A percentile compares a stretch with the other conserved stretches of the same genome.
phyloP scores from a whole-genome alignment of 2,888 invertebrate genomes.

The Strigamia maritima region DNA sequence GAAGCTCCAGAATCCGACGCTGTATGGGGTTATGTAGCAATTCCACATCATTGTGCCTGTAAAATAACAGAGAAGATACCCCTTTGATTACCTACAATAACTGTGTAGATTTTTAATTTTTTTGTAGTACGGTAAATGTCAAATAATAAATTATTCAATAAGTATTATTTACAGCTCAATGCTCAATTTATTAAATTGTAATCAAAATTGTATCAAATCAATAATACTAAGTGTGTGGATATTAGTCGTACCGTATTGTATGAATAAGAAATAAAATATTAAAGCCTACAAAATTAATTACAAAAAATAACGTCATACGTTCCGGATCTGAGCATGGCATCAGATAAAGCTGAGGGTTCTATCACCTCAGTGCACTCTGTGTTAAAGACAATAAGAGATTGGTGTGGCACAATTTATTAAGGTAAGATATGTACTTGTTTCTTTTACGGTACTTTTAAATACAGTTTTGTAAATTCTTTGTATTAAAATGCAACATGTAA shows the following conservation, averaged over 20 bases:
- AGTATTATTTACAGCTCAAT: no score
- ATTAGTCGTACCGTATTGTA: no score
- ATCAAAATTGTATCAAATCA: no score
- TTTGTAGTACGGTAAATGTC: background rate
- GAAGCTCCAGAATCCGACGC: conserved; percentile 40
- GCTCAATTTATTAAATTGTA: no score
- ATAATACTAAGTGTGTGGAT: no score
- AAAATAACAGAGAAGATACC: conserved; percentile 45
- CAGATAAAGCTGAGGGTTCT: background rate
- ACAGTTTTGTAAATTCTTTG: no score
- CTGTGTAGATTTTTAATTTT: background rate
- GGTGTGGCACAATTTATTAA: background rate
- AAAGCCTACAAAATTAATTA: no score
- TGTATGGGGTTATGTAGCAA: conserved; percentile 46
- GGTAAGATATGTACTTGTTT: background rate
- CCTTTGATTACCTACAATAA: conserved; percentile 37
- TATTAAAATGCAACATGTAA: no score
- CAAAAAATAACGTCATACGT: conserved; percentile 26
- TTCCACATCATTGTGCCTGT: conserved; percentile 48
- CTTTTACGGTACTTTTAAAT: no score
- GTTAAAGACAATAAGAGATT: background rate
- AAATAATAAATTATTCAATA: background rate
- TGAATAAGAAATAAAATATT: no score
- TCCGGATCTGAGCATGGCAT: conserved; percentile 7
- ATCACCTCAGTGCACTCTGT: background rate